Base-by-base conservation (phyloP, 2,113 vertebrate species). In the Lonchura striata region DNA sequence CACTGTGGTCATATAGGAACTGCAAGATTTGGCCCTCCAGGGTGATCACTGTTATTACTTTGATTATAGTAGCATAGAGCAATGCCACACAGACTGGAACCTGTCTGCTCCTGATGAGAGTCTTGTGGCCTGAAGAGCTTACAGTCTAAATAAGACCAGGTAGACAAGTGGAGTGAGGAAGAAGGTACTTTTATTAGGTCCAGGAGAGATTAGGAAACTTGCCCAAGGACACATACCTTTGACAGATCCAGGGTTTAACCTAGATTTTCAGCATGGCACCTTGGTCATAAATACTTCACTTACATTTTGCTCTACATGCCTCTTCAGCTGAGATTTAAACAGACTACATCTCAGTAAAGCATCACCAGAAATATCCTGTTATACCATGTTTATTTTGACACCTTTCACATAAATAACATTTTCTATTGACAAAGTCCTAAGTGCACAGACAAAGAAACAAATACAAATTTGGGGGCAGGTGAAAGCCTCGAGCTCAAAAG, bases 121-220 rank as follows among this genome's bases (percentile, higher is more conserved):
- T 85, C 69, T 72, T 70, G 46, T 80, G 74, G 70, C 72, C 84
- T 85, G 60, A 92, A 92, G 64, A 88, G 24, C 27, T 90, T 66
- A 88, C 37, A 80, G 52, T 44, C 47, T 94, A 88, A 90, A 77
- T 90, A 82, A 92, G 59, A 95, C 63, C 54, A 96, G 84, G 87
- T 22, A 93, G 91, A 82, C 87, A 88, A 96, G 90, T 57, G 92
- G 64, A 88, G 72, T 96, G 60, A 96, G 79, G 80, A 94, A 22
- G 41, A 76, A 86, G 82, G 75, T 86, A 57, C 37, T 93, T 91
- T 83, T 94, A 81, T 83, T 88, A 81, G 72, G 69, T 44, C 41
- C 56, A 74, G 19, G 31, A 88, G 54, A 88, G 56, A 94, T 88
- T 78, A 93, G 77, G 64, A 92, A 68, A 68, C n/a, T 88, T 71